Base-by-base conservation (phyloP, 2,888 invertebrate species). In the Acleris laterana region DNA sequence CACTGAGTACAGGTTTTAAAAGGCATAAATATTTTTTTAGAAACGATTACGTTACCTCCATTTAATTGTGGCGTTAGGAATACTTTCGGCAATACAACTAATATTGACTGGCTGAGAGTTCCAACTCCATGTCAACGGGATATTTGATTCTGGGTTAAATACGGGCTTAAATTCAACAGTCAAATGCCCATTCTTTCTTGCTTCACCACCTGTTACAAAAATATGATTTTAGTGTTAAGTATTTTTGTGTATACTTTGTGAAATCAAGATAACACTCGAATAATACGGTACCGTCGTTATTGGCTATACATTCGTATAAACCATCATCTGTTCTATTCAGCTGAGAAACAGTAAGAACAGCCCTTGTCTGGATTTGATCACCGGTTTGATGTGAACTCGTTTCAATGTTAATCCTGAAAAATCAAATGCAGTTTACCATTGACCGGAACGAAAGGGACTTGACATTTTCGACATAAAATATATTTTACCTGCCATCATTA, bases 61-160 rank as follows among this genome's bases (percentile, higher is more conserved):
- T 79, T 95, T 95, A 74, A 98, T 97, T 7, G 98, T 98, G 0
- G 98, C 98, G 83, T 98, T 98, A 3, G 98, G 98, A 77, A 98
- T 94, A 80, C 95, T 95, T 85, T 97, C 96, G n/a, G 98, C 97
- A 53, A 97, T 93, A 81, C 98, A 98, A 68, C 96, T 97, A 6
- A 98, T 93, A 84, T 98, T 98, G 2, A 96, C 97, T 1, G 96
- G 95, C 74, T 94, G 94, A 49, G 95, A 94, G 57, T 96, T 95
- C 98, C 98, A 98, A 42, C 96, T 96, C 95, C 96, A 98, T 0
- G 95, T 94, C 20, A 66, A 48, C 0, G 97, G 96, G 4, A 96
- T 95, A 48, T 95, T 93, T 44, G 95, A 94, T 87, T 94, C 94
- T 49, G 95, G 94, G 51, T 95, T 95, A 80, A 98, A 98, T 3